phyloP scores from a whole-genome alignment of 1,140 invertebrate species.

The Sipha flava region DNA sequence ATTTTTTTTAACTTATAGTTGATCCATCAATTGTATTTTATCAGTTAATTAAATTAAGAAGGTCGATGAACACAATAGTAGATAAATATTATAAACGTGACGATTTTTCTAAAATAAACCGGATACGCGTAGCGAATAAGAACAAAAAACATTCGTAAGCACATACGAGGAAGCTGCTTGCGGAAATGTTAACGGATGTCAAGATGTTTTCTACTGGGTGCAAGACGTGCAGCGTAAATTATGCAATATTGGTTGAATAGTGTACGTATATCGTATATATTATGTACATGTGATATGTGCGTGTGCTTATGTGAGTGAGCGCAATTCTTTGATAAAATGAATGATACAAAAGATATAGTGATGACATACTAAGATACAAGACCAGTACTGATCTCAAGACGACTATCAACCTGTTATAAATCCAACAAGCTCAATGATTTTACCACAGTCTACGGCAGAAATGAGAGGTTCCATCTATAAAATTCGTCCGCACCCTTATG shows the following conservation, averaged over 20 bases:
- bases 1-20: background rate
- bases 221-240: conserved; percentile 13
- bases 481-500: background rate
- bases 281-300: background rate
- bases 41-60: conserved; percentile 3
- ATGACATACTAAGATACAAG: background rate
- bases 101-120: background rate
- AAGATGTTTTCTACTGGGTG: background rate
- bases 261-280: background rate
- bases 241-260: background rate
- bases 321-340: background rate
- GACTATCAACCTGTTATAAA: background rate
- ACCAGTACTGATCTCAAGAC: background rate
- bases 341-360: background rate
- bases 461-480: background rate
- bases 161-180: background rate
- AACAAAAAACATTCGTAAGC: background rate
- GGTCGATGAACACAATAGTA: background rate
- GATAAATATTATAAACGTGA: background rate
- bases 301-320: background rate
- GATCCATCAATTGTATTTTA: background rate
- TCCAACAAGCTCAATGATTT: background rate
- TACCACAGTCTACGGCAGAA: background rate
- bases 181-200: conserved; percentile 8
- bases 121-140: background rate